These are phyloP conservation scores for Glareola pratincola DNA, from an alignment of 2,113 vertebrate species.

Conservation along the genomic window DNA sequence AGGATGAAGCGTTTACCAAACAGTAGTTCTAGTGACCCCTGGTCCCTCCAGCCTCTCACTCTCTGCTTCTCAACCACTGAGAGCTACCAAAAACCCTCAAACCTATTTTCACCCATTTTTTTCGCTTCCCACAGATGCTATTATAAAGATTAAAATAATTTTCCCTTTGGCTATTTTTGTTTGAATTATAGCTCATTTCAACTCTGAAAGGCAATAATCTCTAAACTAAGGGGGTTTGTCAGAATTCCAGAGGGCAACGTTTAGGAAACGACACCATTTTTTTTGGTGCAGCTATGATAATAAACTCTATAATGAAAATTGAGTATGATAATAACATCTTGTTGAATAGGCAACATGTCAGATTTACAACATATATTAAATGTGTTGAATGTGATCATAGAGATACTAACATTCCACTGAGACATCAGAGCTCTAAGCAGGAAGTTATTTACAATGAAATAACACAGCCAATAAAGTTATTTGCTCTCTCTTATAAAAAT, in stretches of 20 bases:
- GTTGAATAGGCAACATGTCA: constrained; percentile 8
- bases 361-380: not conserved
- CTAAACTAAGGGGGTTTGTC: constrained; percentile 17
- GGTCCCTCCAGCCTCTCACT: not conserved
- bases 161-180: constrained; percentile 8
- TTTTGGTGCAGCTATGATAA: constrained; percentile 12
- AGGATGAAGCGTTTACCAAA: not conserved
- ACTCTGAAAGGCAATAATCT: constrained; percentile 17
- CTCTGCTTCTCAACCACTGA: not conserved
- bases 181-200: constrained; percentile 28
- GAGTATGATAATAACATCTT: not conserved
- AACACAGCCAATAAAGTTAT: not conserved
- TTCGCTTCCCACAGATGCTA: not conserved
- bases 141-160: constrained; percentile 7
- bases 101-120: not conserved
- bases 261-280: not conserved
- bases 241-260: not conserved
- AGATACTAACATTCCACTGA: constrained; percentile 13
- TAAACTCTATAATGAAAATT: constrained; percentile 10
- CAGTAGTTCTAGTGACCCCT: not conserved
- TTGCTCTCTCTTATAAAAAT: not conserved
- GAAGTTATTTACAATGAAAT: constrained; percentile 15
- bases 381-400: not conserved
- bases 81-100: not conserved
- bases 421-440: not conserved